phyloP scores from a whole-genome alignment of 2,888 invertebrate genomes.

The Cataglyphis rosenhaueri region DNA sequence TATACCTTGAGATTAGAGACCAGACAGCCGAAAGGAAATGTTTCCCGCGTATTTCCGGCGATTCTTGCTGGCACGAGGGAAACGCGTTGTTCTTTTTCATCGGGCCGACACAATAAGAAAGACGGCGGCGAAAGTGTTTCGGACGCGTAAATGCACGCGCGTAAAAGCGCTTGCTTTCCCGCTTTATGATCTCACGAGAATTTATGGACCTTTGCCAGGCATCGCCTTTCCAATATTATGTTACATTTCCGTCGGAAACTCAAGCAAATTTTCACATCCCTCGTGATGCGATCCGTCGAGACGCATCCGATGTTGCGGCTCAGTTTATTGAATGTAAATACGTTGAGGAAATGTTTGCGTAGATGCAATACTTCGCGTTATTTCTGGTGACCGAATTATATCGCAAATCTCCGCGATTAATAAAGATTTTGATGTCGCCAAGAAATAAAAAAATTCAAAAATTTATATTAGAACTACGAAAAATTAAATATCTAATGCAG shows the following conservation, averaged over 20 bases:
- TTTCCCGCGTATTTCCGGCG: constrained; percentile 41
- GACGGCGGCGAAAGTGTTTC: constrained; percentile 37
- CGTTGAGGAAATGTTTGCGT: not conserved
- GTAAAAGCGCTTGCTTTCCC: constrained; percentile 13
- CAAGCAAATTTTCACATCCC: constrained; percentile 1
- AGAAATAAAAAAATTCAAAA: not conserved
- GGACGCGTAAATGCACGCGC: constrained; percentile 21
- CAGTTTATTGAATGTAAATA: constrained; percentile 27
- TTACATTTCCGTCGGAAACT: constrained; percentile 20
- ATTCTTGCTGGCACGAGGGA: constrained; percentile 21
- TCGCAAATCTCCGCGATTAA: not conserved
- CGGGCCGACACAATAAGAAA: not conserved
- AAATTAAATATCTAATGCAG: not conserved
- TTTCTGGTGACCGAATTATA: not conserved
- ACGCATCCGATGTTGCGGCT: not conserved
- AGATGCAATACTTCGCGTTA: not conserved
- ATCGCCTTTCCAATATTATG: constrained; percentile 26
- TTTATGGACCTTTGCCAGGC: constrained; percentile 34
- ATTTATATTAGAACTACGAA: not conserved
- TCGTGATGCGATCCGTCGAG: constrained; percentile 27
- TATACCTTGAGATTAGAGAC: constrained; percentile 29
- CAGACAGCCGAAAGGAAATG: constrained; percentile 26
- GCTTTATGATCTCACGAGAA: constrained; percentile 30
- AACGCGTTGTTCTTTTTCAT: constrained; percentile 1
- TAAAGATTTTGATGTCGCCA: not conserved